A percentile compares a stretch with the other conserved stretches of the same genome.
These are phyloP conservation scores for Lordiphosa fenestrarum DNA, from an alignment of 2,888 invertebrate species.

Conservation along the genomic window DNA sequence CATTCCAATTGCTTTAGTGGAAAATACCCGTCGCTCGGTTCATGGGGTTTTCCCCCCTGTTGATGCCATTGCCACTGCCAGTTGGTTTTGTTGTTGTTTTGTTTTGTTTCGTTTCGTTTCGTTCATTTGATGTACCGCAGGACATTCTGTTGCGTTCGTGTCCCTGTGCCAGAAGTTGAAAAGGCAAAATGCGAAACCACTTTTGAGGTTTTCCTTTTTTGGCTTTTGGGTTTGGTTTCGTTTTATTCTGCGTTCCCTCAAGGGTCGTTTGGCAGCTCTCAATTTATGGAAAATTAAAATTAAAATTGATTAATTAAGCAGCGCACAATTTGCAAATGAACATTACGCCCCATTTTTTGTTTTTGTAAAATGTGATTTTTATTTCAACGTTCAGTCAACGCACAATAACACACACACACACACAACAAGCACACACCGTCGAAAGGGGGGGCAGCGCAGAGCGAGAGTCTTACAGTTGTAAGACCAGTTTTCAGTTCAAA, in stretches of 20 bases:
- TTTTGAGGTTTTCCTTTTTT: constrained; percentile 18
- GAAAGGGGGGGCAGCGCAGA: constrained; percentile 6
- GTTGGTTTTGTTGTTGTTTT: constrained; percentile 4
- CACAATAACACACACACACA: constrained; percentile 21
- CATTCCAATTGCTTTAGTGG: no score
- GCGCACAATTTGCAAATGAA: constrained; percentile 36
- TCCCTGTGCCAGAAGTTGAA: no score
- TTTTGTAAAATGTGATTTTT: constrained; percentile 46
- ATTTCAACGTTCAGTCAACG: constrained; percentile 14
- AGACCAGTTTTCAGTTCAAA: constrained; percentile 52
- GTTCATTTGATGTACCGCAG: no score
- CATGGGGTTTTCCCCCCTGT: no score
- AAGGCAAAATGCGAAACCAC: constrained; percentile 1
- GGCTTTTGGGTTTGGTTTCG: constrained; percentile 7
- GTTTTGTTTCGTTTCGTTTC: neutral
- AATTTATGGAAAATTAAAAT: constrained; percentile 33
- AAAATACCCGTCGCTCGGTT: no score
- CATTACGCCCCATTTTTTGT: constrained; percentile 24
- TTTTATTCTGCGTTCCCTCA: constrained; percentile 3
- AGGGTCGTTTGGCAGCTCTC: constrained; percentile 35
- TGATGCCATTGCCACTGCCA: no score
- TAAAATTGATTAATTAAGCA: constrained; percentile 57
- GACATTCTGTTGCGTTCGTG: no score
- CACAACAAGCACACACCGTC: constrained; percentile 26
- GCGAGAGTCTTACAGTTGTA: constrained; percentile 4